Evolutionary conservation across 2,113 vertebrate genomes (phyloP), one percentile per base, ranked within the genome.

Genomic region (Mormoops blainvillei): DNA sequence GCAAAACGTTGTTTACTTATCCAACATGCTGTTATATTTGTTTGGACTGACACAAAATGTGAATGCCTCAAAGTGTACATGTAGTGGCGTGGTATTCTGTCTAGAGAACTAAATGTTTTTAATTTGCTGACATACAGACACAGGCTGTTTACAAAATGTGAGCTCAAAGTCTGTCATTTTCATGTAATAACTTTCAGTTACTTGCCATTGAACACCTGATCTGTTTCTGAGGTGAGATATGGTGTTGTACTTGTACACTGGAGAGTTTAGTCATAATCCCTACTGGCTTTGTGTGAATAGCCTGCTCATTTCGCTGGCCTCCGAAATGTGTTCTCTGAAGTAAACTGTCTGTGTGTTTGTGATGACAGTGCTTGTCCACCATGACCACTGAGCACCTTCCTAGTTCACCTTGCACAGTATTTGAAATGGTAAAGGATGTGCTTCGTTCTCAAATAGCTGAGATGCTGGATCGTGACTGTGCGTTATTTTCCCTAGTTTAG

Each of bases 1-100:
- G 97, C 96, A 97, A 95, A 97, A 97, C 4, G 86, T 96, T 96
- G 97, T 98, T 91, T 97, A 96, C 98, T 97, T 88, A 56, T 92
- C 92, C 78, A 28, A 5, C 0, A 76, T 97, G 97, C 96, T 98
- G 97, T 98, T 98, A 31, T 85, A 94, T 96, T 91, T 97, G 97
- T 97, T 93, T 98, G 97, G 89, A 41, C 90, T 97, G 98, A 87
- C 14, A 24, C 91, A 95, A 95, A 87, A 87, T 45, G 97, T 95
- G 95, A 97, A 96, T 76, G 97, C 97, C 89, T 91, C 31, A 31
- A 87, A 84, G 58, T 38, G 82, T 97, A 80, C 92, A 63, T 50
- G 2, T 78, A 0, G 95, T 94, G 87, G 86, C 93, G 78, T 71
- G 52, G 56, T 33, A 89, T 93, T 96, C 87, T 93, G 96, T 95